Evolutionary conservation across 2,113 vertebrate species (phyloP), one percentile per base, ranked within the genome.

Genomic region (Lophotis ruficrista): DNA sequence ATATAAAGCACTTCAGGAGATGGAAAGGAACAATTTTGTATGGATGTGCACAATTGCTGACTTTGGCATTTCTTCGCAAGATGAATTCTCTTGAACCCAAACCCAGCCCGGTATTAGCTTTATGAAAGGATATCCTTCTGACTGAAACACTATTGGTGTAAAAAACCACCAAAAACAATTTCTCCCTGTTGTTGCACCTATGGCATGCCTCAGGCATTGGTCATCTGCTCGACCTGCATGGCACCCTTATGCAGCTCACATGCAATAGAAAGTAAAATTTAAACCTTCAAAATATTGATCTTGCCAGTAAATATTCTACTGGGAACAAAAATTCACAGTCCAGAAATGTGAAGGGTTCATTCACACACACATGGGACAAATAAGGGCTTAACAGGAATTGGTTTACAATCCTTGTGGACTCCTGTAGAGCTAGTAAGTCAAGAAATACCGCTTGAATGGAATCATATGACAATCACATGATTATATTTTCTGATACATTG

Each of bases 361-460:
- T 96, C 90, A 94, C 23, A 83, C 43, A 79, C 30, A 64, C 45
- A 78, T 77, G 79, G 77, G 85, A 96, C 91, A 97, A 96, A 96
- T 91, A 95, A 95, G 58, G 18, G 43, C 65, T 96, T 95, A 89
- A 45, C 38, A 88, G 85, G 80, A 96, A 94, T 64, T 92, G 54
- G 60, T 96, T 97, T 97, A 77, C 69, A 70, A 72, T 92, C 87
- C 83, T 93, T 48, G 31, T 71, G 78, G 81, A 95, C 81, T 86
- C 86, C 83, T 73, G 35, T 65, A 96, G 90, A 91, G 93, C 75
- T 93, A 94, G 45, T 95, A 96, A 97, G 87, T 95, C 83, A 89
- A 96, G 77, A 98, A 97, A 97, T 88, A 91, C 24, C 43, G 79
- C 38, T 95, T 93, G 86, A 96, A 97, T 95, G 50, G 69, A 98